Conservation (phyloP, 2,797 vertebrate genomes). For the Okamejei kenojei region DNA sequence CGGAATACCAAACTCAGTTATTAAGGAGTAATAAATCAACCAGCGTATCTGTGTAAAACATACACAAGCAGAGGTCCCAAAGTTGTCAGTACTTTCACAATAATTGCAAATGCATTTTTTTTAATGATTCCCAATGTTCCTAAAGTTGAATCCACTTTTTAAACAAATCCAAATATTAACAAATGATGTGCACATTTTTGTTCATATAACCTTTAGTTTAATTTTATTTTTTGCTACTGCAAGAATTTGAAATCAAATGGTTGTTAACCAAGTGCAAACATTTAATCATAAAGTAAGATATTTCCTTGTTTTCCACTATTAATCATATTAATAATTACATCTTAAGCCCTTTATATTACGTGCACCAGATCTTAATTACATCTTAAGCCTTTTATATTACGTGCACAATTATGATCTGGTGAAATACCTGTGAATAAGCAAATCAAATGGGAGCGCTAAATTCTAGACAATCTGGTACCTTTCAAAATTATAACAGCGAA, state of each 20-base stretch:
- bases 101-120: neutral
- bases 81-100: too few relatives aligned
- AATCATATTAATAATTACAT: neutral
- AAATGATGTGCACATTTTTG: too few relatives aligned
- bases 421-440: too few relatives aligned
- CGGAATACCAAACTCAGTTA: too few relatives aligned
- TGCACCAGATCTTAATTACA: neutral
- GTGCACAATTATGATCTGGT: too few relatives aligned
- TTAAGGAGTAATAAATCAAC: too few relatives aligned
- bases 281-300: neutral
- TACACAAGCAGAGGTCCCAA: too few relatives aligned
- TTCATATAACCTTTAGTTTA: too few relatives aligned
- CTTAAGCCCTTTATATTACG: neutral
- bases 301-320: neutral
- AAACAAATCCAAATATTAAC: neutral
- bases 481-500: too few relatives aligned
- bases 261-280: neutral
- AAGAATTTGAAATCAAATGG: neutral
- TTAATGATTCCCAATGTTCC: neutral
- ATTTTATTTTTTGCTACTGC: neutral
- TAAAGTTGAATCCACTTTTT: neutral
- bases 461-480: too few relatives aligned
- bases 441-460: too few relatives aligned
- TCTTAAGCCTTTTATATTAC: neutral
- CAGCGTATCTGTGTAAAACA: too few relatives aligned